Percentiles rank a stretch among this genome's conserved stretches.
phyloP scores from a whole-genome alignment of 92 coral and sea anemone species.

The Chrysogorgia sp. region DNA sequence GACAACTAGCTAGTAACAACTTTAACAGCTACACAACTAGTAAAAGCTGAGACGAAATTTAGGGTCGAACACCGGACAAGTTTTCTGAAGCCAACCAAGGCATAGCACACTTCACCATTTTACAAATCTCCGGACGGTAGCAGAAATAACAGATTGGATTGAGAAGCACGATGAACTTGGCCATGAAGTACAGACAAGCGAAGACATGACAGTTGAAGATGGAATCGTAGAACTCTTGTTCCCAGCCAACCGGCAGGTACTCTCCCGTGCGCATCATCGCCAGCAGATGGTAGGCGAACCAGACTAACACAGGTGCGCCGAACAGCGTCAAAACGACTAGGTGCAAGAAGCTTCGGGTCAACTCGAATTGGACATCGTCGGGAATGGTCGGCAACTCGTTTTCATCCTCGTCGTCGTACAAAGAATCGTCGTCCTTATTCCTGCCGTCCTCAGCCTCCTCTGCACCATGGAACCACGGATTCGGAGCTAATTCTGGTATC shows the following conservation, averaged over 20 bases:
- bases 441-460: neutral
- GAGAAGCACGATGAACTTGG: neutral
- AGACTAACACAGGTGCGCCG: neutral
- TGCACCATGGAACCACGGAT: conserved; percentile 7
- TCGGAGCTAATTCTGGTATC: neutral
- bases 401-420: neutral
- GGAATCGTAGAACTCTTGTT: neutral
- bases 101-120: neutral
- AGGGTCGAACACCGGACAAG: too few relatives aligned
- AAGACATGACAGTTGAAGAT: conserved; percentile 23
- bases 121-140: conserved; percentile 1
- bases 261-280: conserved; percentile 23
- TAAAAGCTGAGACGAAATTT: too few relatives aligned
- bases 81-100: neutral
- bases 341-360: conserved; percentile 7
- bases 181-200: neutral
- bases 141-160: conserved; percentile 29
- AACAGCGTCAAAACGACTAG: neutral
- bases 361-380: conserved; percentile 5
- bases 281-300: conserved; percentile 12
- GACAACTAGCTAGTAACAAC: too few relatives aligned
- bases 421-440: neutral
- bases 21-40: too few relatives aligned
- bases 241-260: neutral
- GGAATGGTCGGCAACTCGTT: conserved; percentile 14